Evolutionary conservation across 2,797 vertebrate species (phyloP), one percentile per base, ranked within the genome.

Genomic region (Orestias chungarensis): DNA sequence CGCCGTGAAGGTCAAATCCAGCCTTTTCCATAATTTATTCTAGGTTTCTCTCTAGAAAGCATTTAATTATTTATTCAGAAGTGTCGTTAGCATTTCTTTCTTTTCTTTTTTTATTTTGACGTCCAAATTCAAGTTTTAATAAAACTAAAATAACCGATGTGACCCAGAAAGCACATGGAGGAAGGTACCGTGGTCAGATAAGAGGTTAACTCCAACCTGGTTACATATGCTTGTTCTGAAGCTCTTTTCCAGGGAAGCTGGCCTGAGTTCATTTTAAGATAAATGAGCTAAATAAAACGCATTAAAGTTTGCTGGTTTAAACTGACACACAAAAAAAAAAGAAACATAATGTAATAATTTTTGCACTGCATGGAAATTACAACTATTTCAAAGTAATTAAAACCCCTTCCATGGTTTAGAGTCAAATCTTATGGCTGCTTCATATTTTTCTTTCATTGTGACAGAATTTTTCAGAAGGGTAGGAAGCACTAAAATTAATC

Each of bases 401-500:
- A n/a, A 25, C 42, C 12, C 31, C 55, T 59, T 9, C 33, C 55
- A 20, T 33, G 55, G 20, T 40, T 62, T 62, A 12, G 23, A 62
- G 12, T 62, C 23, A 25, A 25, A 62, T 62, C 25, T 62, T 4
- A 40, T 25, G 35, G 23, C 35, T 42, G 59, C 5, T 25, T 62
- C 12, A 8, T 62, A 40, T 33, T 57, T 64, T 73, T 35, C n/a
- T n/a, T n/a, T n/a, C n/a, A n/a, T 40, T 64, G 9, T 25, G 42
- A 66, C 50, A 38, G 27, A 42, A 44, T 66, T 12, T 66, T 12
- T 66, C 40, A 76, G 66, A 33, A 64, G 61, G 52, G 11, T 79
- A 33, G 57, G 33, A 74, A 42, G 29, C 68, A 40, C 71, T 64
- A 31, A 3, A 54, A 49, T 70, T 59, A 57, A 20, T 75, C 70